These are phyloP conservation scores for Physeter macrocephalus DNA, from an alignment of 2,113 vertebrate genomes.

Conservation along the genomic window DNA sequence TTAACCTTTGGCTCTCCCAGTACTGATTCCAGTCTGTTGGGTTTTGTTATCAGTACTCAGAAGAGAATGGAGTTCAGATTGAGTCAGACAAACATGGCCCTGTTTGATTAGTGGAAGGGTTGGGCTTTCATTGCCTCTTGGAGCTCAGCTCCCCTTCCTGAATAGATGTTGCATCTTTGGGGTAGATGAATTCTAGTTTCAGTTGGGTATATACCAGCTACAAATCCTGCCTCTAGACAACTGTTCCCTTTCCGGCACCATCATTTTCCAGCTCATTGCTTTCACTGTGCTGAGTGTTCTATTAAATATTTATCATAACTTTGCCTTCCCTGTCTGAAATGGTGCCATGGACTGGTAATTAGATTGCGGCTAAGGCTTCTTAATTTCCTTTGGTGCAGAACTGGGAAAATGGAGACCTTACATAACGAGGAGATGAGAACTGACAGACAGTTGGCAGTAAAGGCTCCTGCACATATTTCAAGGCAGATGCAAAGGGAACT, in stretches of 20 bases:
- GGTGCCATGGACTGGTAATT: background rate
- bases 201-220: background rate
- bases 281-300: background rate
- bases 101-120: background rate
- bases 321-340: conserved; percentile 17
- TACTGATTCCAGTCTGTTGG: background rate
- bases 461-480: background rate
- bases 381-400: conserved; percentile 24
- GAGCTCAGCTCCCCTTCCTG: background rate
- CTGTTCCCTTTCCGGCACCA: background rate
- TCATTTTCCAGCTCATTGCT: background rate
- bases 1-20: background rate
- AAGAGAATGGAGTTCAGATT: background rate
- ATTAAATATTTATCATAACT: conserved; percentile 54
- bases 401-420: conserved; percentile 19
- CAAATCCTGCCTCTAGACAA: background rate
- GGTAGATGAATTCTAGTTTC: background rate
- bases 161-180: background rate
- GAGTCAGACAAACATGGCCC: background rate
- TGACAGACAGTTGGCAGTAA: background rate
- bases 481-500: background rate
- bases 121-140: background rate
- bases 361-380: background rate
- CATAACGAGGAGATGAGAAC: background rate
- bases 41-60: background rate